phyloP scores from a whole-genome alignment of 2,113 vertebrate genomes.

The Telmatochromis sp. region DNA sequence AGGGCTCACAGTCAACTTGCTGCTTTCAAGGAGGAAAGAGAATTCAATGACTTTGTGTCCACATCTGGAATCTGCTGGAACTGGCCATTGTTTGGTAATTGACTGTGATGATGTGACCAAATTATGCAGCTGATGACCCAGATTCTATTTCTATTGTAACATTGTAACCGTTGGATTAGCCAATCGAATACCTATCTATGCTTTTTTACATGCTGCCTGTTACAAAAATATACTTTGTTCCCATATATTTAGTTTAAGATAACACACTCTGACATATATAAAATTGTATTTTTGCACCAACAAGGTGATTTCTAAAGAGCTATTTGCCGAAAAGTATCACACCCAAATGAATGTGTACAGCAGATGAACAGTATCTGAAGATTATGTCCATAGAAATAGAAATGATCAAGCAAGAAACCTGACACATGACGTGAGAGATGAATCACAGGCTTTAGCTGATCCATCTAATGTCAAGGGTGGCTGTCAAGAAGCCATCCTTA shows the following conservation, averaged over 20 bases:
- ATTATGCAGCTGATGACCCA: conserved; percentile 2
- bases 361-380: background rate
- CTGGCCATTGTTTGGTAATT: conserved; percentile 11
- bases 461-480: background rate
- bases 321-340: fast-evolving
- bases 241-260: background rate
- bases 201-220: background rate
- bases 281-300: background rate
- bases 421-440: background rate
- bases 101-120: conserved; percentile 25
- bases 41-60: conserved; percentile 6
- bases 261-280: background rate
- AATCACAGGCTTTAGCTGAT: background rate
- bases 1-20: background rate
- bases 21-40: conserved; percentile 4
- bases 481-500: background rate
- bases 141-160: background rate
- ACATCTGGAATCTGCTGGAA: conserved; percentile 24
- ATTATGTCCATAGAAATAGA: background rate
- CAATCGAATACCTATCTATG: fast-evolving
- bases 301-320: background rate
- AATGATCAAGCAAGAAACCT: background rate
- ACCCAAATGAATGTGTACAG: background rate
- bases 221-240: background rate
- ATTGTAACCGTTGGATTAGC: background rate